Base-by-base conservation (phyloP, 37 sponge, comb jelly and placozoan genomes). In the Aphrocallistes beatrix region DNA sequence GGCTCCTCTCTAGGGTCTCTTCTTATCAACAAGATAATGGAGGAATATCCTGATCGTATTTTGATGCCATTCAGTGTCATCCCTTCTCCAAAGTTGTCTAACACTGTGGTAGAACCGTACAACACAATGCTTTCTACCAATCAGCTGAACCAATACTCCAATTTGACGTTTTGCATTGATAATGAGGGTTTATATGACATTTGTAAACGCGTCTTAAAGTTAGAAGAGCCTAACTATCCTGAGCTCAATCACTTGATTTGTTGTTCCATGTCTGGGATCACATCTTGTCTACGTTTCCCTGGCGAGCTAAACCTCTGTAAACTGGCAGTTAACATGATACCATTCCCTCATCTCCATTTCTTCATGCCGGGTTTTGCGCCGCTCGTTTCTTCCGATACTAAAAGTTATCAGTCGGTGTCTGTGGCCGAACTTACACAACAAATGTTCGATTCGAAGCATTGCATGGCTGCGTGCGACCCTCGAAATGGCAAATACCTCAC, bases 331-430 rank as follows among this genome's bases (percentile, higher is more conserved):
- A 90, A 98, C 93, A 98, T 98, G 99, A 96, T 98, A 19, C 99
- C 99, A 37, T 98, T 98, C 96, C 99, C 99, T 28, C 99, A 94
- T 91, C 96, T 98, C 82, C 99, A 98, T 86, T 98, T 98, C 96
- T 98, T 98, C 92, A 98, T 98, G 94, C 99, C 99, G 38, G 99
- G 99, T 25, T 98, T 98, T 91, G 99, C 99, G 75, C 99, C 99
- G 28, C 93, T 98, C 19, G 95, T 96, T 60, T 95, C 96, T 93
- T 94, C 96, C 90, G 99, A 96, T 30, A 94, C 96, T 82, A 96
- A 98, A 88, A 96, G 95, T 82, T 98, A 98, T 91, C 90, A 96
- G 42, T 96, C 99, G 32, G 83, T 94, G 51, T 93, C 99, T 36
- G 95, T 98, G 38, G 94, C 95, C 36, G 99, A 98, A 86, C 99